Percentiles rank a stretch among this genome's conserved stretches.
Evolutionary conservation across 1,140 invertebrate species (phyloP).

Genomic region (Goniozus legneri): DNA sequence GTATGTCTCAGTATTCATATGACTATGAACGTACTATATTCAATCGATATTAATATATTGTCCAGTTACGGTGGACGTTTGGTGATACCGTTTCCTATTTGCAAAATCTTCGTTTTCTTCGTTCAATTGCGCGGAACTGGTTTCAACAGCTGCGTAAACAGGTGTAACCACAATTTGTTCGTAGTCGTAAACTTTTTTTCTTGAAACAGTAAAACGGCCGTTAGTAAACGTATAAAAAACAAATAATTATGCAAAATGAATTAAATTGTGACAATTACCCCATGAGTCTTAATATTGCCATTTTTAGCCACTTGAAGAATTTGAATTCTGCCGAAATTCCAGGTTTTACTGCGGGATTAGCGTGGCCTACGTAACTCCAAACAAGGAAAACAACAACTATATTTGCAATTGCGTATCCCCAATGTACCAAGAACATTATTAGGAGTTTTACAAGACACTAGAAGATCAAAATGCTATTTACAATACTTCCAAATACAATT

Average conservation of each 20-base stretch:
- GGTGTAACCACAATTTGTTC: constrained; percentile 90
- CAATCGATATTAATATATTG: constrained; percentile 65
- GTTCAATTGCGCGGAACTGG: constrained; percentile 82
- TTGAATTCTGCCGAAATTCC: constrained; percentile 85
- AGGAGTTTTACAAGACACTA: constrained; percentile 81
- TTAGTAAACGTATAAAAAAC: no score
- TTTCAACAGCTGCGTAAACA: constrained; percentile 74
- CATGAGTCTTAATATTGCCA: constrained; percentile 68
- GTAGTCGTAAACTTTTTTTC: constrained; percentile 73
- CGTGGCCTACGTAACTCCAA: constrained; percentile 90
- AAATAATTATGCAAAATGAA: constrained; percentile 16
- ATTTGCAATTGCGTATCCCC: constrained; percentile 84
- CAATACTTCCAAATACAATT: no score
- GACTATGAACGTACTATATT: background rate
- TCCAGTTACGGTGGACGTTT: constrained; percentile 77
- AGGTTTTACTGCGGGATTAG: constrained; percentile 90
- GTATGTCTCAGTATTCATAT: no score
- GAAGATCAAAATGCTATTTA: constrained; percentile 28
- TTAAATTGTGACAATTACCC: constrained; percentile 60
- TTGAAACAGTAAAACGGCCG: no score
- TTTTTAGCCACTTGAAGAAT: constrained; percentile 81
- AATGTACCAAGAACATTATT: constrained; percentile 91
- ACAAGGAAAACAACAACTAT: constrained; percentile 77
- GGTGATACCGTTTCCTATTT: constrained; percentile 85
- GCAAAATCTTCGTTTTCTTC: constrained; percentile 95